phyloP scores from a whole-genome alignment of 2,888 invertebrate genomes.

The Anoncus sp. region DNA sequence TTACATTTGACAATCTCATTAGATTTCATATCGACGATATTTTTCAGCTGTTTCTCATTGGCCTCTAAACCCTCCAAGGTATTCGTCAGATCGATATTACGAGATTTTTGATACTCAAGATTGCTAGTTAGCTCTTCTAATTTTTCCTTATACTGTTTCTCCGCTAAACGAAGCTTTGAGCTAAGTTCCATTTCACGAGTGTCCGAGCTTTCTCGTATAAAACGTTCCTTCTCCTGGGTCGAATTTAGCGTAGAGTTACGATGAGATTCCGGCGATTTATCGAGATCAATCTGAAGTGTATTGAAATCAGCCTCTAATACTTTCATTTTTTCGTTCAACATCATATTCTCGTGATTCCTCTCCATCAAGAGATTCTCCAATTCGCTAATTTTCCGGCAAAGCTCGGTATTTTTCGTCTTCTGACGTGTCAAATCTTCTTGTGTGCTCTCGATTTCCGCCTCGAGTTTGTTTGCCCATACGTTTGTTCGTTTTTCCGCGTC shows the following conservation, averaged over 20 bases:
- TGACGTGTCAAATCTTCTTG: constrained; percentile 72
- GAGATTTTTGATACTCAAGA: constrained; percentile 72
- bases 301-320: constrained; percentile 73
- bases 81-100: constrained; percentile 72
- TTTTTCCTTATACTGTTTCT: constrained; percentile 70
- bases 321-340: constrained; percentile 71
- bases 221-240: constrained; percentile 73
- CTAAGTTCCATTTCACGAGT: constrained; percentile 74
- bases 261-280: constrained; percentile 61
- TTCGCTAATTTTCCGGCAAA: constrained; percentile 64
- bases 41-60: constrained; percentile 79
- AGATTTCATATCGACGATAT: constrained; percentile 73
- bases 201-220: constrained; percentile 66
- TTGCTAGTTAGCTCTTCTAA: constrained; percentile 68
- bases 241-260: constrained; percentile 39
- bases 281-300: constrained; percentile 71
- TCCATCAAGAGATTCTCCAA: constrained; percentile 73
- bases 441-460: constrained; percentile 76
- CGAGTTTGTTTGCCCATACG: constrained; percentile 76
- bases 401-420: constrained; percentile 64
- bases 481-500: constrained; percentile 74
- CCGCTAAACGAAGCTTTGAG: constrained; percentile 69
- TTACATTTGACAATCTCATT: constrained; percentile 81
- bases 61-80: constrained; percentile 74
- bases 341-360: constrained; percentile 72